Base-by-base conservation (phyloP, 2,113 vertebrate genomes). In the Oplegnathus fasciatus region DNA sequence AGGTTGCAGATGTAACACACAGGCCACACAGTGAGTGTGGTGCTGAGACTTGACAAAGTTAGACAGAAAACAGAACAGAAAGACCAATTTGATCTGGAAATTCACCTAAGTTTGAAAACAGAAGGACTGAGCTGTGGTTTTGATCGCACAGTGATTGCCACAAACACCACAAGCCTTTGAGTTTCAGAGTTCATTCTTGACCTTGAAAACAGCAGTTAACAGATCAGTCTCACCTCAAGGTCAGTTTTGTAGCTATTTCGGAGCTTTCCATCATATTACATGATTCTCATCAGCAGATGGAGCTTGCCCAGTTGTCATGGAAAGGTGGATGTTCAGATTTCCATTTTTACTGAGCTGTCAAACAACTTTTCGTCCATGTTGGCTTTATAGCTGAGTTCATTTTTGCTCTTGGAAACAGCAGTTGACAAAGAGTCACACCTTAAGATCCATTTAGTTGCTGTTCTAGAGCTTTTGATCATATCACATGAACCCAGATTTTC, bases 1-100 rank as follows among this genome's bases (percentile, higher is more conserved):
- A 57, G 69, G 28, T 55, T 58, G n/a, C 54, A 46, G 70, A 73
- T 44, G 24, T 77, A 44, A 42, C 37, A 32, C 30, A n/a, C 42
- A 64, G 44, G 58, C 58, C 22, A 3, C 40, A 60, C 55, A 46
- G 42, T 48, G 72, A 62, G 75, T 20, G 13, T n/a, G 58, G 13
- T 48, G 30, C 28, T 18, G 42, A 32, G 57, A 40, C 17, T 10
- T 15, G 15, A 58, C 18, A 15, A 44, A 61, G 24, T 64, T 28
- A 7, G 14, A 80, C 17, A 62, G 58, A 64, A 44, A 32, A 24
- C 57, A 17, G 34, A 46, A n/a, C n/a, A n/a, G n/a, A n/a, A n/a
- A n/a, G n/a, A n/a, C n/a, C 71, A 30, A 1, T 42, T 10, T 54
- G 10, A 40, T 61, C 52, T 75, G 48, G n/a, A 64, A 24, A 6